Evolutionary conservation across 2,888 invertebrate species (phyloP).

Genomic region (Cryptocephalus primarius): DNA sequence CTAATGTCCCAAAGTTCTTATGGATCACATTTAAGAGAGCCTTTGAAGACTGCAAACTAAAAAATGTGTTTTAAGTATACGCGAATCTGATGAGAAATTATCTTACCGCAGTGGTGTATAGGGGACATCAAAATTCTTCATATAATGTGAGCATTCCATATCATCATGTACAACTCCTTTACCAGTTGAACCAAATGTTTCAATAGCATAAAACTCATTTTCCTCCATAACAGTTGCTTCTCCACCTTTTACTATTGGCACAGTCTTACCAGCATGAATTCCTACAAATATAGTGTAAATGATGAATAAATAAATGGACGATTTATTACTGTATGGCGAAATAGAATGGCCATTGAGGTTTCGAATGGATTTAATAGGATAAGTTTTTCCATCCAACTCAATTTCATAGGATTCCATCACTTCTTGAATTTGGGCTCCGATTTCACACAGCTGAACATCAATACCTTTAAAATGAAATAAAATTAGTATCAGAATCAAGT

Average conservation of each 20-base stretch:
- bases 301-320: background rate
- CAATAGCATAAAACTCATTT: constrained; percentile 98
- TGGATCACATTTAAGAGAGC: constrained; percentile 85
- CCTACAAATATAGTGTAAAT: constrained; percentile 37
- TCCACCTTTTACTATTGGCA: constrained; percentile 98
- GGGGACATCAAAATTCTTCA: constrained; percentile 94
- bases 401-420: constrained; percentile 99
- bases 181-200: constrained; percentile 98
- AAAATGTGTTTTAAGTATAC: constrained; percentile 16
- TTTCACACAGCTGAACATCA: constrained; percentile 94
- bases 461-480: constrained; percentile 39
- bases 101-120: constrained; percentile 78
- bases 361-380: constrained; percentile 93
- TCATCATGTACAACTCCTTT: constrained; percentile 93
- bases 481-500: background rate
- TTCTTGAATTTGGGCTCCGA: constrained; percentile 94
- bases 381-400: constrained; percentile 91
- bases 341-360: constrained; percentile 99
- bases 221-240: constrained; percentile 98
- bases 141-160: constrained; percentile 99
- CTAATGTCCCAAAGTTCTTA: constrained; percentile 93
- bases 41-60: constrained; percentile 83
- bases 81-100: background rate
- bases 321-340: constrained; percentile 77
- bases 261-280: constrained; percentile 95